Evolutionary conservation across 2,113 vertebrate species (phyloP), one percentile per base, ranked within the genome.

Genomic region (Trichomycterus rosablanca): DNA sequence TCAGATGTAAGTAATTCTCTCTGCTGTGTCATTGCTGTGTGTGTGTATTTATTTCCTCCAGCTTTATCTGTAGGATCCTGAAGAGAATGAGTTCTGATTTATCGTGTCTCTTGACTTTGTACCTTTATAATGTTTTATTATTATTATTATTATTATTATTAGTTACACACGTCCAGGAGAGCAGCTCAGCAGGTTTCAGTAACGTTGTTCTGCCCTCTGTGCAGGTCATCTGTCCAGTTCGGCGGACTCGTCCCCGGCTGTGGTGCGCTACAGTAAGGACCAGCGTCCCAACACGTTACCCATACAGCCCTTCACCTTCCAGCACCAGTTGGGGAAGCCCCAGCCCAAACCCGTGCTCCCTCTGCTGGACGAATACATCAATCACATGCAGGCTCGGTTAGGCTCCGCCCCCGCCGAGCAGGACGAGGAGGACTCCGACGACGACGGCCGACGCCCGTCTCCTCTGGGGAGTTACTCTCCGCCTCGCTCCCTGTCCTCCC

Each of bases 261-360:
- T 94, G 71, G 84, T 95, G 46, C 94, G 94, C 68, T 98, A 97
- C 87, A 93, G 87, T 78, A 95, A 95, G 78, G 94, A 97, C 73
- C 95, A 97, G 82, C 89, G 95, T 18, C 96, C 95, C 26, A 98
- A 93, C 0, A 90, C 91, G 2, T 89, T 99, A 72, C 96, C 96
- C 69, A 99, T 99, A 80, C 96, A 98, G 81, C 94, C 95, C 34
- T 99, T 99, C 71, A 93, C 93, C 78, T 93, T 99, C 77, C 94
- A 97, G 77, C 96, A 98, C 74, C 93, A 93, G 78, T 92, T 98
- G 59, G 78, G 84, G 59, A 90, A 88, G 74, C 64, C 81, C 0
- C 78, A 90, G 66, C 65, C 88, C 54, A 95, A 93, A 81, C 82
- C 83, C 0, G 67, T 89, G 45, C 90, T 87, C 49, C 91, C 91